Base-by-base conservation (phyloP, 2,888 invertebrate genomes). In the Drosophila pegasa region DNA sequence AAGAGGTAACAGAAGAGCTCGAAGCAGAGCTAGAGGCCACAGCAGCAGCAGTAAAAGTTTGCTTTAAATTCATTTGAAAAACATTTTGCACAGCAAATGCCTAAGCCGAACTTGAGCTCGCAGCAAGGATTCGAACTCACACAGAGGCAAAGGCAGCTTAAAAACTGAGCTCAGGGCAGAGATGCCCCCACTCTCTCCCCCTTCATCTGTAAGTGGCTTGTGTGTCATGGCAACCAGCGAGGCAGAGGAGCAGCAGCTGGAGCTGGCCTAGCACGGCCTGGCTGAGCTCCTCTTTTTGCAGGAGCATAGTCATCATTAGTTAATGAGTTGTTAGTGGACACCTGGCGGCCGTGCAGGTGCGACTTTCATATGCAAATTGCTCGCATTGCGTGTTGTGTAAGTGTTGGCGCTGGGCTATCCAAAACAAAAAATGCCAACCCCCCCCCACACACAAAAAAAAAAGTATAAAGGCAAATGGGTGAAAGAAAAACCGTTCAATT, bases 331-430 rank as follows among this genome's bases (percentile, higher is more conserved):
- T 25, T 20, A 12, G 16, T 27, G 48, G 20, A 37, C 59, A 54
- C 38, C 68, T 54, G 58, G 20, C 14, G 47, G 27, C 22, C 43
- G 16, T n/a, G 27, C 50, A 16, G 41, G 38, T 33, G 52, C 81
- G 65, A 47, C 65, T 81, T 78, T 78, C 45, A 50, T 66, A 87
- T 87, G 82, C 82, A 85, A 87, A 87, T 85, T 81, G 81, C 64
- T 67, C 50, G 51, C 70, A 68, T 56, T 75, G 71, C 63, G 75
- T 58, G 78, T 75, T 75, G 73, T 67, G 40, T 67, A 54, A 63
- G 71, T 72, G 60, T 61, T 64, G 16, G 37, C 2, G 20, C 20
- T 48, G 29, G 43, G 47, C 37, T n/a, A 12, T 58, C 52, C 75
- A 70, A 82, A 79, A 73, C 67, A 70, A 70, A 65, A 20, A 45